Conservation (phyloP, 2,113 vertebrate species). For the Carollia perspicillata region DNA sequence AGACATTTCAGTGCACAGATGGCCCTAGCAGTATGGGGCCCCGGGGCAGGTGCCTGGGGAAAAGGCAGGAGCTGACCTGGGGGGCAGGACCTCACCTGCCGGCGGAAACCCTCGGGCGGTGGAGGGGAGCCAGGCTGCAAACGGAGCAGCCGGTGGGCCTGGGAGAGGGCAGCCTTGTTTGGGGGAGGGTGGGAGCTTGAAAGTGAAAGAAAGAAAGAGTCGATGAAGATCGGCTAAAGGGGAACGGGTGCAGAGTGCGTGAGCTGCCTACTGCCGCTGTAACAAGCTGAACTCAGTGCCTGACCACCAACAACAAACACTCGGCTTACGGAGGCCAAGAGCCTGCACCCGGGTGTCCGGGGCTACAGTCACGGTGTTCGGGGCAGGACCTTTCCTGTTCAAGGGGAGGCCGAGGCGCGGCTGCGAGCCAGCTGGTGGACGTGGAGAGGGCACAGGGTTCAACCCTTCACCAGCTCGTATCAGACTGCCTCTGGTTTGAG, state of each 20-base stretch:
- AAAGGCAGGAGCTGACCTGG: background rate
- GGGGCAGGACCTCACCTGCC: background rate
- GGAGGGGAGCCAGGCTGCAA: background rate
- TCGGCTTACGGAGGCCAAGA: background rate
- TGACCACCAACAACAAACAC: background rate
- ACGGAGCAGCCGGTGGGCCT: no score
- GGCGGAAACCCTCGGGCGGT: background rate
- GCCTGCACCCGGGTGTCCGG: background rate
- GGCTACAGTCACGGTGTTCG: no score
- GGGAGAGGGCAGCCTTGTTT: no score
- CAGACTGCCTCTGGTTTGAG: background rate
- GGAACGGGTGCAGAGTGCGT: background rate
- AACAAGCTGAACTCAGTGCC: background rate
- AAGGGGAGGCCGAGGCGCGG: no score
- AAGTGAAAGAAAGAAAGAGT: background rate
- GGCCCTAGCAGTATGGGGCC: background rate
- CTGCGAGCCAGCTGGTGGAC: background rate
- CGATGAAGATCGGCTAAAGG: background rate
- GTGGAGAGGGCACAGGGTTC: rapidly evolving
- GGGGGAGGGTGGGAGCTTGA: background rate
- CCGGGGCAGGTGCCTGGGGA: background rate
- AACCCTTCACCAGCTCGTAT: background rate
- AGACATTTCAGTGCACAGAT: background rate
- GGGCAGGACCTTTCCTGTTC: rapidly evolving
- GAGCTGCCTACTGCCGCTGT: background rate